Percentiles rank a stretch among this genome's conserved stretches.
These are phyloP conservation scores for Podiceps cristatus DNA, from an alignment of 2,113 vertebrate genomes.

Conservation along the genomic window DNA sequence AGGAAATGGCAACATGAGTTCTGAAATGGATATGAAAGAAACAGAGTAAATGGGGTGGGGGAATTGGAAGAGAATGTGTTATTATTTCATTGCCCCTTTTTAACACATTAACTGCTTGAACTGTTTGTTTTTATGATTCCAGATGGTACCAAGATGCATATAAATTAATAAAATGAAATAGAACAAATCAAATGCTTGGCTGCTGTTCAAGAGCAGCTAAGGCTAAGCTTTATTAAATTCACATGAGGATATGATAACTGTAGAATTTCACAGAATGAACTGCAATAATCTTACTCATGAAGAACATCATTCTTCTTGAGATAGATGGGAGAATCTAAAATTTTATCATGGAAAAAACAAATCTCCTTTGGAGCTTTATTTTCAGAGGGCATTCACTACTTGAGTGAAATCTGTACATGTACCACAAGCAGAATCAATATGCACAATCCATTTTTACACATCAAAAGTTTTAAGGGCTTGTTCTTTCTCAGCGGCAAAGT, in stretches of 20 bases:
- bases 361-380: background rate
- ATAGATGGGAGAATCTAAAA: background rate
- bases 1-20: constrained; percentile 40
- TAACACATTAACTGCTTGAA: constrained; percentile 39
- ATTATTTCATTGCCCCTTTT: constrained; percentile 46
- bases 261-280: constrained; percentile 37
- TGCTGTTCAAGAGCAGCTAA: constrained; percentile 55
- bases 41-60: background rate
- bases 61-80: background rate
- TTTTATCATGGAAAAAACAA: background rate
- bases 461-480: background rate
- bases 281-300: constrained; percentile 15
- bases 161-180: constrained; percentile 46
- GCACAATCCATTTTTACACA: background rate
- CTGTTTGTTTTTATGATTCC: constrained; percentile 56
- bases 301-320: constrained; percentile 17
- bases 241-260: constrained; percentile 47
- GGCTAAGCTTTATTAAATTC: constrained; percentile 66
- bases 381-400: background rate
- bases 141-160: constrained; percentile 44
- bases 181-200: constrained; percentile 55
- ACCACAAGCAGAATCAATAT: background rate
- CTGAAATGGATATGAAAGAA: constrained; percentile 55
- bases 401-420: background rate
- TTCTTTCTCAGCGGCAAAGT: background rate